Evolutionary conservation across 2,797 vertebrate genomes (phyloP), one percentile per base, ranked within the genome.

Genomic region (Pterois miles): DNA sequence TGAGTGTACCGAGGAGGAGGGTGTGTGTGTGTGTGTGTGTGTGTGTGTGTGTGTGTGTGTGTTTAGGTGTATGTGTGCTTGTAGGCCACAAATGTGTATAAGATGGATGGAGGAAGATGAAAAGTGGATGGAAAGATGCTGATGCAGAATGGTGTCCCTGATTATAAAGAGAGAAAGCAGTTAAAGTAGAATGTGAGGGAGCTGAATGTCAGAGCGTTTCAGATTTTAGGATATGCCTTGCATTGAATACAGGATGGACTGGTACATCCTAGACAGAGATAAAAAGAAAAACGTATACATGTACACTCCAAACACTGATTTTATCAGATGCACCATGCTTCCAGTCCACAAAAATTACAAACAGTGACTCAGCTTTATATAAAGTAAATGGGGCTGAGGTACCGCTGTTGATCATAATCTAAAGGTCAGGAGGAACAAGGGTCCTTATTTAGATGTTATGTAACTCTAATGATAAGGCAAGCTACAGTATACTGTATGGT

Each of bases 351-450:
- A 14, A 20, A 58, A 25, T 33, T 4, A 22, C 43, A 87, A 79
- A 78, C 62, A 81, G 36, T 71, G 62, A 84, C 43, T 80, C 62
- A 66, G 64, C 40, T 52, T 6, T 56, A 22, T 27, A 48, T 64
- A 70, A 57, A 46, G 8, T 18, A 27, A 52, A 53, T 18, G 34
- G 18, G 29, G 54, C 70, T 48, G 38, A 70, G 14, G 43, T 74
- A 60, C 62, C 66, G 63, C 18, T 68, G 43, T 23, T 65, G 66
- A 67, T 81, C 50, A 22, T 77, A 67, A 84, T 72, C 33, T 80
- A 72, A 84, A 83, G 82, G 84, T 81, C 75, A 77, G 56, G 75
- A 62, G 64, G 25, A 75, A 68, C 53, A 59, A 64, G 48, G 57
- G 68, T 71, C 68, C 73, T 76, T 20, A 65, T 86, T 71, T 57